A percentile compares a stretch with the other conserved stretches of the same genome.
Conservation (phyloP, 2,888 invertebrate genomes). For the Apotomis capreana region DNA sequence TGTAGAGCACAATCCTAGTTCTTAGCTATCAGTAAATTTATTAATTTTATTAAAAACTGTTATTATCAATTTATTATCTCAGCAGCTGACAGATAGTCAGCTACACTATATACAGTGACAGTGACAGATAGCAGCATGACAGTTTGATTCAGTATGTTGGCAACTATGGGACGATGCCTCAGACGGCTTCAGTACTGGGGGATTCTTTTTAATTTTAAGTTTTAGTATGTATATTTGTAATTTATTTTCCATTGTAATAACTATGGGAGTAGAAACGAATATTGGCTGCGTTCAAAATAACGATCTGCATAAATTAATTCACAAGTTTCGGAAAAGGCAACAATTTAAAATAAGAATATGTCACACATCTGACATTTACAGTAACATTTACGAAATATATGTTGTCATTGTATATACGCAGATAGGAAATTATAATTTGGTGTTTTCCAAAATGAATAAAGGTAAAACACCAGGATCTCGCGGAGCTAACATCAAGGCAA, state of each 20-base stretch:
- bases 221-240: too few relatives aligned
- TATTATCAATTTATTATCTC: slow-evolving; percentile 14
- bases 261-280: background rate
- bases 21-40: slow-evolving; percentile 10
- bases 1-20: slow-evolving; percentile 3
- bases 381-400: slow-evolving; percentile 12
- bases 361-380: slow-evolving; percentile 19
- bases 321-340: background rate
- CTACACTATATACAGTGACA: background rate
- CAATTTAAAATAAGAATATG: slow-evolving; percentile 31
- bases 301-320: background rate
- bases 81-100: slow-evolving; percentile 37
- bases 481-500: slow-evolving; percentile 56
- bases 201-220: too few relatives aligned
- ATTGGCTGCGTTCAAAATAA: slow-evolving; percentile 24
- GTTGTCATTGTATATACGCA: slow-evolving; percentile 43
- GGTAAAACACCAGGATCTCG: slow-evolving; percentile 46
- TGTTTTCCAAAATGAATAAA: slow-evolving; percentile 56
- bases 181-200: too few relatives aligned
- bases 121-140: slow-evolving; percentile 44
- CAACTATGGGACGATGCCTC: slow-evolving; percentile 1
- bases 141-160: slow-evolving; percentile 39
- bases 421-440: slow-evolving; percentile 30
- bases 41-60: slow-evolving; percentile 19
- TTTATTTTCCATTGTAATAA: too few relatives aligned